Percentiles rank a stretch among this genome's conserved stretches.
Conservation (phyloP, 2,888 invertebrate species). For the Acholoe squamosa region DNA sequence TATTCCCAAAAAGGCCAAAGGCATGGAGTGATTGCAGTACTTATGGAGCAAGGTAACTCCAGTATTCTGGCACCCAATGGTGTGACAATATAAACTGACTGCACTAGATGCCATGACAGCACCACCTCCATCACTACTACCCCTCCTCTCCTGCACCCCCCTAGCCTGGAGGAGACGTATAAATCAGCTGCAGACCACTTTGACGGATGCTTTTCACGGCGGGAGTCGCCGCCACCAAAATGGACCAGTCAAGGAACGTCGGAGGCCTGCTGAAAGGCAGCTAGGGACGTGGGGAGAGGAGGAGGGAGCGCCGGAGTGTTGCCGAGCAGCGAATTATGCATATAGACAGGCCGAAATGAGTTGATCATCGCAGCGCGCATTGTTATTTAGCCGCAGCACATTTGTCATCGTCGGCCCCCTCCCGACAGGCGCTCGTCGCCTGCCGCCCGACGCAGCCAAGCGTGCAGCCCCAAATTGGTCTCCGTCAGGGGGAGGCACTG, state of each 20-base stretch:
- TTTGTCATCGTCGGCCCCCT: constrained; percentile 35
- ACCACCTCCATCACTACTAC: not conserved
- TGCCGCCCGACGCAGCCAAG: not conserved
- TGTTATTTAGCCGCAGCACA: constrained; percentile 42
- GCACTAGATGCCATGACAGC: not conserved
- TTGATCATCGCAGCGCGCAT: constrained; percentile 49
- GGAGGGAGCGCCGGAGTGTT: constrained; percentile 11
- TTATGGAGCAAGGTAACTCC: too few relatives aligned
- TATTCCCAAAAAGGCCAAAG: too few relatives aligned
- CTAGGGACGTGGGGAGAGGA: not conserved
- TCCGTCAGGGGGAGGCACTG: not conserved
- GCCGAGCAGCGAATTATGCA: constrained; percentile 53
- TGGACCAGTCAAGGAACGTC: not conserved
- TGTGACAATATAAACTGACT: too few relatives aligned
- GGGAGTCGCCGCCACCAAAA: constrained; percentile 32
- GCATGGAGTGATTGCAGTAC: too few relatives aligned
- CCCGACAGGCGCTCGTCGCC: not conserved
- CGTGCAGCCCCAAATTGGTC: constrained; percentile 42
- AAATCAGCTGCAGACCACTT: not conserved
- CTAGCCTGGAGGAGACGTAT: not conserved
- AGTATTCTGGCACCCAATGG: too few relatives aligned
- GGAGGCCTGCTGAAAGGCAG: not conserved
- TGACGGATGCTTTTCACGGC: constrained; percentile 34
- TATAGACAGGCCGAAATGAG: constrained; percentile 53
- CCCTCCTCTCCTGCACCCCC: not conserved